Evolutionary conservation across 2,797 vertebrate species (phyloP).

Genomic region (Potorous gilbertii): DNA sequence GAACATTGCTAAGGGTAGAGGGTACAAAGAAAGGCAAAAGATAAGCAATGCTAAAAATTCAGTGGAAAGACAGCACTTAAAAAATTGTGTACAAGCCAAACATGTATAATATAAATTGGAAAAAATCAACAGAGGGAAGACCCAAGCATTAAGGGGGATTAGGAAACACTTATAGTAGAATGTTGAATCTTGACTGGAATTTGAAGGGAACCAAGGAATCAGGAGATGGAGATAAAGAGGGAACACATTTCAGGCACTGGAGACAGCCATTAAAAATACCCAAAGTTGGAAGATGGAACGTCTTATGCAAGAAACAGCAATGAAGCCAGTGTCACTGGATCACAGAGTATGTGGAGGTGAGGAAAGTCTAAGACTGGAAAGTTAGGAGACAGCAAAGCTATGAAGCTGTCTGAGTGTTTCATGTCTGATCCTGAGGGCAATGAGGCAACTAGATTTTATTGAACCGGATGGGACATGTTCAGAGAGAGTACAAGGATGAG

Average conservation of each 20-base stretch:
- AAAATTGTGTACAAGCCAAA: not conserved
- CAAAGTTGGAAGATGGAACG: not conserved
- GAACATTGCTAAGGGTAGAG: not conserved
- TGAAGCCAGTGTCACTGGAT: not conserved
- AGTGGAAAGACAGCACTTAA: not conserved
- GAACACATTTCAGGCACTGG: not conserved
- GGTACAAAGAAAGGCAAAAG: not conserved
- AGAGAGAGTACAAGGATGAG: not conserved
- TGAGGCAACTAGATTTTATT: not conserved
- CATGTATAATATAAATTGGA: not conserved
- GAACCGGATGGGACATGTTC: not conserved
- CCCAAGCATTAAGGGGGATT: not conserved
- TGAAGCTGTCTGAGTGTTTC: not conserved
- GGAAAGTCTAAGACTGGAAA: not conserved
- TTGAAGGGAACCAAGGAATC: not conserved
- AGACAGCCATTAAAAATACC: not conserved
- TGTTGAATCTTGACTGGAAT: not conserved
- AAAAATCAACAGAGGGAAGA: not conserved
- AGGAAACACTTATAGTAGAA: not conserved
- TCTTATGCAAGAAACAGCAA: not conserved
- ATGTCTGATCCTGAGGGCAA: not conserved
- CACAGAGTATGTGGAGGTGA: not conserved
- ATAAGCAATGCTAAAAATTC: not conserved
- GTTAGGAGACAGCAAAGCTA: not conserved
- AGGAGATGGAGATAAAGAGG: not conserved